Evolutionary conservation across 2,113 vertebrate species (phyloP).

Genomic region (Baryphthengus martii): DNA sequence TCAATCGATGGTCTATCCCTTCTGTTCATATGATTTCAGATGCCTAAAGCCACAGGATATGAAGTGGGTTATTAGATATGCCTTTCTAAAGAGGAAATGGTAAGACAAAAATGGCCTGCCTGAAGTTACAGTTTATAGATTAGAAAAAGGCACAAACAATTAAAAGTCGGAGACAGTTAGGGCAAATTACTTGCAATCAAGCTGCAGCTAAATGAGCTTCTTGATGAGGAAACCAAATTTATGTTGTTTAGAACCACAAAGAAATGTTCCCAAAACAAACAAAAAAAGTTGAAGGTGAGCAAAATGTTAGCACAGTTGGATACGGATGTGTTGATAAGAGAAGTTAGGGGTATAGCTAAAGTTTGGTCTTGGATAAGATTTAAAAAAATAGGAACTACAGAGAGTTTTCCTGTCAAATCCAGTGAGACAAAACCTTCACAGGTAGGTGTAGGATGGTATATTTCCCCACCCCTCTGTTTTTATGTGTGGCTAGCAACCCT

Average conservation of each 20-base stretch:
- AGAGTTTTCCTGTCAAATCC: background rate
- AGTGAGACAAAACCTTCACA: background rate
- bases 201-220: slow-evolving; percentile 76
- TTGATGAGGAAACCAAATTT: slow-evolving; percentile 78
- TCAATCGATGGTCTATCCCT: slow-evolving; percentile 52
- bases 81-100: slow-evolving; percentile 63
- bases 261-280: slow-evolving; percentile 56
- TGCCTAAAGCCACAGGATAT: slow-evolving; percentile 64
- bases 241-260: slow-evolving; percentile 71
- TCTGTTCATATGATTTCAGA: slow-evolving; percentile 60
- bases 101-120: slow-evolving; percentile 74
- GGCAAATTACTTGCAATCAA: slow-evolving; percentile 82
- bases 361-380: background rate
- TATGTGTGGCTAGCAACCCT: background rate
- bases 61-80: slow-evolving; percentile 71
- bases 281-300: slow-evolving; percentile 72
- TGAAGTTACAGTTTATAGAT: slow-evolving; percentile 80
- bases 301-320: slow-evolving; percentile 54
- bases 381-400: background rate
- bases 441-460: background rate
- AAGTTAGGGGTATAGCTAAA: slow-evolving; percentile 38
- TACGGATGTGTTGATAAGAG: slow-evolving; percentile 55
- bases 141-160: slow-evolving; percentile 75
- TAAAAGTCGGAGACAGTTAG: slow-evolving; percentile 76
- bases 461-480: background rate